Percentiles rank a stretch among this genome's conserved stretches.
phyloP scores from a whole-genome alignment of 2,797 vertebrate species.

The Ispidina picta region DNA sequence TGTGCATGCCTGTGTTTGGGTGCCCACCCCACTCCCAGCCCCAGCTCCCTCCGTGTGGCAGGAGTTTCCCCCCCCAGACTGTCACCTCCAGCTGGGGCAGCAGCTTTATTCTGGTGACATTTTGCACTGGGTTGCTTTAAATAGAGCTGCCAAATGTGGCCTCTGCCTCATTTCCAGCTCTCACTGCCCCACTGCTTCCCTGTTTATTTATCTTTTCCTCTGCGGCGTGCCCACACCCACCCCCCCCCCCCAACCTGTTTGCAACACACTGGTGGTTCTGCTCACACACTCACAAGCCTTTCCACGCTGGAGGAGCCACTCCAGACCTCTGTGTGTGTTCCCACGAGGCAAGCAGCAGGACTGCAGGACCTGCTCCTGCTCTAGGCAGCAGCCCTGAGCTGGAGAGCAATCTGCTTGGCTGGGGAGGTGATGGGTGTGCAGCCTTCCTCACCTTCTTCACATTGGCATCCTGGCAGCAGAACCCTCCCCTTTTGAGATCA shows the following conservation, averaged over 20 bases:
- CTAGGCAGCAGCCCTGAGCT: background rate
- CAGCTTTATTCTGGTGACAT: background rate
- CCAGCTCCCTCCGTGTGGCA: background rate
- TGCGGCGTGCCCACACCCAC: background rate
- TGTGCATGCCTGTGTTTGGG: background rate
- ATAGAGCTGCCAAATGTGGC: background rate
- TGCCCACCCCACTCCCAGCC: background rate
- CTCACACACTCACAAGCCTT: background rate
- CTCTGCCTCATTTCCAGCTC: background rate
- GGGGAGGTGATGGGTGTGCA: background rate
- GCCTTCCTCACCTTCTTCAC: background rate
- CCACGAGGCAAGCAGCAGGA: background rate
- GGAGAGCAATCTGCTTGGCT: background rate
- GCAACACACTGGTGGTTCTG: background rate
- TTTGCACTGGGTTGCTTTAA: background rate
- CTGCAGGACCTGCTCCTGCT: background rate
- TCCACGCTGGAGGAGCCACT: background rate
- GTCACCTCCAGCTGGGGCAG: background rate
- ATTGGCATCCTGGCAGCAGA: background rate
- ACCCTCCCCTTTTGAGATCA: background rate
- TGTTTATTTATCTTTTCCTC: background rate
- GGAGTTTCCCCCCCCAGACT: background rate
- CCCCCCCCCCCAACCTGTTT: background rate
- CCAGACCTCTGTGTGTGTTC: background rate
- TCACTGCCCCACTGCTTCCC: background rate